Conservation (phyloP, 2,113 vertebrate genomes). For the Rattus rattus region DNA sequence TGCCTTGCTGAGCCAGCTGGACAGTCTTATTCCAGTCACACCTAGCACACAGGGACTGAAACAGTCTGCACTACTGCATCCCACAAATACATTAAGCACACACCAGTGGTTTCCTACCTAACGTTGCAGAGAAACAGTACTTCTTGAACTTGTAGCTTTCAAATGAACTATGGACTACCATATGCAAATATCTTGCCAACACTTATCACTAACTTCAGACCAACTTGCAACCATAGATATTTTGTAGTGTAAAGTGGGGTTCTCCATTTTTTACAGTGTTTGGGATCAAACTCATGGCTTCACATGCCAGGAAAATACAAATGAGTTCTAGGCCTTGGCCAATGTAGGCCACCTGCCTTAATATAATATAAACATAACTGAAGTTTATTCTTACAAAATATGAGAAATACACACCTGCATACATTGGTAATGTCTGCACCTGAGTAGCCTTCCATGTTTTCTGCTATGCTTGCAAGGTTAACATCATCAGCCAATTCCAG, state of each 20-base stretch:
- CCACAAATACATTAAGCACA: not conserved
- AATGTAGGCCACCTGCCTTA: not conserved
- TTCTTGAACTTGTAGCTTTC: slow-evolving; percentile 46
- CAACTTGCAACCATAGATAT: not conserved
- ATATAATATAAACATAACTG: not conserved
- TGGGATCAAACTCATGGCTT: not conserved
- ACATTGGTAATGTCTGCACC: slow-evolving; percentile 99
- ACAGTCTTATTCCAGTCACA: not conserved
- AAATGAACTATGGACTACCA: slow-evolving; percentile 9
- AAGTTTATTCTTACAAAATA: not conserved
- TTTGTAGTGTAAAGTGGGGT: not conserved
- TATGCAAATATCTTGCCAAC: not conserved
- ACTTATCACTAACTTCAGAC: slow-evolving; percentile 8
- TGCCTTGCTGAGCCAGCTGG: not conserved
- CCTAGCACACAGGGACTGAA: not conserved
- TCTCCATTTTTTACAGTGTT: not conserved
- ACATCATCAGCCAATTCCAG: slow-evolving; percentile 96
- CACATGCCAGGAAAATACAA: not conserved
- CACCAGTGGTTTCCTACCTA: not conserved
- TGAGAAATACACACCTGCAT: slow-evolving; percentile 91
- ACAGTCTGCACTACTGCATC: not conserved
- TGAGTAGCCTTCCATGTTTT: slow-evolving; percentile 98
- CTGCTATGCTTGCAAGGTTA: slow-evolving; percentile 94
- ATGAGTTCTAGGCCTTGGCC: not conserved
- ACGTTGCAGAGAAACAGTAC: not conserved